A percentile compares a stretch with the other conserved stretches of the same genome.
Conservation (phyloP, 2,797 vertebrate species). For the Cyclura pinguis region DNA sequence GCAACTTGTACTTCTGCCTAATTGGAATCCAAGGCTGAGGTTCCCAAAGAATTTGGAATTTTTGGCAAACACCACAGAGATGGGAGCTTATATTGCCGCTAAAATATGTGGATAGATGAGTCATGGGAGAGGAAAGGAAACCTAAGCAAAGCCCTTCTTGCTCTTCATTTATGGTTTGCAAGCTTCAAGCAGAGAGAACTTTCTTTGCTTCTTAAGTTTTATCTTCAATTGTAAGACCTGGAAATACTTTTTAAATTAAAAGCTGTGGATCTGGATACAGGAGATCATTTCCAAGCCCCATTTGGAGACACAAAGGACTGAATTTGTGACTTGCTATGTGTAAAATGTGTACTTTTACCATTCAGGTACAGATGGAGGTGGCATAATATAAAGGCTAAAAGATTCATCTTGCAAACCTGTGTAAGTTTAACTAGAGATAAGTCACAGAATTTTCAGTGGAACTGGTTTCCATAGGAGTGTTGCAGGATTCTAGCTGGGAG, state of each 20-base stretch:
- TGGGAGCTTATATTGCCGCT: not conserved
- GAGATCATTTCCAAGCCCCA: no score
- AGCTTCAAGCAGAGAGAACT: not conserved
- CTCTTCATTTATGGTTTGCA: not conserved
- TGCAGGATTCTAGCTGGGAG: no score
- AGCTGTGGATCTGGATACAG: not conserved
- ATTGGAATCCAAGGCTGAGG: not conserved
- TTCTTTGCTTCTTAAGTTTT: not conserved
- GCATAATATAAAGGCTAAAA: no score
- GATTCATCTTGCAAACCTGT: no score
- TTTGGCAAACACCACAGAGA: not conserved
- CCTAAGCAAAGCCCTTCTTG: not conserved
- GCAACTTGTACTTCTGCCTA: not conserved
- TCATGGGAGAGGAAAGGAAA: not conserved
- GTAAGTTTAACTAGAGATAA: no score
- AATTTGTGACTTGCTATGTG: no score
- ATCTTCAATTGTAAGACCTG: not conserved
- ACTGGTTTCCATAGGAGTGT: no score
- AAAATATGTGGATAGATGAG: not conserved
- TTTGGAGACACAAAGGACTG: no score
- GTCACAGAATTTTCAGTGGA: no score
- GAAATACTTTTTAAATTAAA: constrained; percentile 1
- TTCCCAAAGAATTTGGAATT: constrained; percentile 5
- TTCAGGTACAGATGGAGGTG: no score
- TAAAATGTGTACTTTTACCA: no score